phyloP scores from a whole-genome alignment of 2,888 invertebrate genomes.

The Epinotia bilunana region DNA sequence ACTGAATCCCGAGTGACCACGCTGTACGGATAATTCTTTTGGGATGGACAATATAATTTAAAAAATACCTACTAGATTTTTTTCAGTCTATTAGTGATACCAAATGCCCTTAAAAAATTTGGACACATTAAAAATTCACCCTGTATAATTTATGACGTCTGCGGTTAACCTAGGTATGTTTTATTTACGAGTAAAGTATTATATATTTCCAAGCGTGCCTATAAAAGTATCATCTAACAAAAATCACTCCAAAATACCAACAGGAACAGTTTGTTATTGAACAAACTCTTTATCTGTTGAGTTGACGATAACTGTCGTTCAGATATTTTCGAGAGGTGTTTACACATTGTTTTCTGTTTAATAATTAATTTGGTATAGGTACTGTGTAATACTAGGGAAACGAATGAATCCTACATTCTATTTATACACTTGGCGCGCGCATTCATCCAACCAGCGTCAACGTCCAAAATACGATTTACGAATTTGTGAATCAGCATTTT shows the following conservation, averaged over 20 bases:
- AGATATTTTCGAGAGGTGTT: neutral
- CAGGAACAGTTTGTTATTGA: no score
- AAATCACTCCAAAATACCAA: neutral
- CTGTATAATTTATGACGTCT: no score
- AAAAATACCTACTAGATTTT: no score
- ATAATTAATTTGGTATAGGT: neutral
- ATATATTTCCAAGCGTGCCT: no score
- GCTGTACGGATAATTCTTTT: no score
- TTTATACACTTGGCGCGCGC: constrained; percentile 10
- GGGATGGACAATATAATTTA: no score
- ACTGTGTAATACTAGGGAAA: neutral
- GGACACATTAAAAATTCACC: no score
- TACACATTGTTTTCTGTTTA: neutral
- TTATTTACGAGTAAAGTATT: no score
- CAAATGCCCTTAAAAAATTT: no score
- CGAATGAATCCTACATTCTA: neutral
- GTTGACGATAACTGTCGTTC: neutral
- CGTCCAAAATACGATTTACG: constrained; percentile 8
- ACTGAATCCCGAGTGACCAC: no score
- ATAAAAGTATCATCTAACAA: neutral
- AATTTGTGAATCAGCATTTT: constrained; percentile 17
- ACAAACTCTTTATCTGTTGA: neutral
- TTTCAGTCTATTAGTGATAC: no score
- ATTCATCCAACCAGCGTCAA: neutral
- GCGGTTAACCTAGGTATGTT: no score